Percentiles rank a stretch among this genome's conserved stretches.
phyloP scores from a whole-genome alignment of 2,113 vertebrate species.

The Oncorhynchus clarkii region DNA sequence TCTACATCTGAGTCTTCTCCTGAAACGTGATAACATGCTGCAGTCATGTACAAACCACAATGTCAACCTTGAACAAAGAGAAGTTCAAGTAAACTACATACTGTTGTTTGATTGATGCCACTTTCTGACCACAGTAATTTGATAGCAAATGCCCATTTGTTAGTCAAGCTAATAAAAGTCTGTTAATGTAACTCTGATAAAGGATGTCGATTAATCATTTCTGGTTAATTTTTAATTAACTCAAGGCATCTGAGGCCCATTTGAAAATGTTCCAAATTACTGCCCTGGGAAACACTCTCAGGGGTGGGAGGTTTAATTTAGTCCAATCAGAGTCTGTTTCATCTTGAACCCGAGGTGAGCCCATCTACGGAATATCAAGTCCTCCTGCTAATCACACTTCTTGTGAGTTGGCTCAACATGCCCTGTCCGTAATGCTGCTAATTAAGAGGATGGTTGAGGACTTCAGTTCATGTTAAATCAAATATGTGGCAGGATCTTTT shows the following conservation, averaged over 20 bases:
- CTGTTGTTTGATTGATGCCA: constrained; percentile 33
- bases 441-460: no score
- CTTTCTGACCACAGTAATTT: constrained; percentile 26
- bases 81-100: neutral
- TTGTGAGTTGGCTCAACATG: constrained; percentile 25
- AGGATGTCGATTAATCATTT: constrained; percentile 59
- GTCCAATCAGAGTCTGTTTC: constrained; percentile 37
- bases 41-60: neutral
- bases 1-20: no score
- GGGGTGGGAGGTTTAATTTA: constrained; percentile 40
- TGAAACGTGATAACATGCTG: no score
- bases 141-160: constrained; percentile 18
- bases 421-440: neutral
- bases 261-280: constrained; percentile 58
- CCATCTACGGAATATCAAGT: constrained; percentile 21
- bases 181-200: constrained; percentile 28
- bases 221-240: constrained; percentile 59
- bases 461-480: no score
- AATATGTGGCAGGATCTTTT: no score
- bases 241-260: constrained; percentile 29
- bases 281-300: constrained; percentile 48
- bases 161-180: constrained; percentile 24
- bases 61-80: neutral
- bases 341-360: constrained; percentile 54
- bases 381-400: constrained; percentile 1